phyloP scores from a whole-genome alignment of 30 jellyfish, hydroid and myxozoan genomes.

The Catostylus mosaicus region DNA sequence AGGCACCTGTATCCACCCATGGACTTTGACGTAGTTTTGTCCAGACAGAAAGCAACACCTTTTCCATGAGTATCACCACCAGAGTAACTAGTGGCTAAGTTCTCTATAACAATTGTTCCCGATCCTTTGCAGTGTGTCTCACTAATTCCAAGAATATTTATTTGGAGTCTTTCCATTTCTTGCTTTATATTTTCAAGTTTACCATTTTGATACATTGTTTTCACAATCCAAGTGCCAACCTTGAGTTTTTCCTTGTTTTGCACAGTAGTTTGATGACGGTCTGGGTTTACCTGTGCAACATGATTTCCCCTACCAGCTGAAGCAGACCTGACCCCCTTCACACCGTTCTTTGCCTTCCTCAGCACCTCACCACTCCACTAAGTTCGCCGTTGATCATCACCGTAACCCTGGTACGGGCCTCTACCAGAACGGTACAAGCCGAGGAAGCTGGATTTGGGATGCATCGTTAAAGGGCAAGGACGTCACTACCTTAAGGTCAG shows the following conservation, averaged over 20 bases:
- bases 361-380: not conserved
- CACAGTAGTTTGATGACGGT: slow-evolving; percentile 4
- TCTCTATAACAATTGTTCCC: not conserved
- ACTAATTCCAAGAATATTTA: slow-evolving; percentile 21
- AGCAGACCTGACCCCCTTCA: slow-evolving; percentile 9
- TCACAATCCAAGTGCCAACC: slow-evolving; percentile 45
- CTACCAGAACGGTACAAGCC: not conserved
- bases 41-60: slow-evolving; percentile 40
- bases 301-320: slow-evolving; percentile 3
- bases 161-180: slow-evolving; percentile 28
- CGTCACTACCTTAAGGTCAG: not conserved
- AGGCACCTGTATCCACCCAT: slow-evolving; percentile 17
- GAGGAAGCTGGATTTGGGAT: not conserved
- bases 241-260: slow-evolving; percentile 10
- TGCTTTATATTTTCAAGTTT: slow-evolving; percentile 25
- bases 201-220: slow-evolving; percentile 17
- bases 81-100: not conserved
- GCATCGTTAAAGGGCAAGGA: slow-evolving; percentile 1
- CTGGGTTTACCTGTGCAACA: slow-evolving; percentile 5
- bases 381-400: not conserved
- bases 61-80: slow-evolving; percentile 26
- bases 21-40: not conserved
- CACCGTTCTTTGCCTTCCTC: not conserved
- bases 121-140: slow-evolving; percentile 24
- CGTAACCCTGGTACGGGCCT: slow-evolving; percentile 3